phyloP scores from a whole-genome alignment of 2,113 vertebrate species.

The Corythornis madagascariensis region DNA sequence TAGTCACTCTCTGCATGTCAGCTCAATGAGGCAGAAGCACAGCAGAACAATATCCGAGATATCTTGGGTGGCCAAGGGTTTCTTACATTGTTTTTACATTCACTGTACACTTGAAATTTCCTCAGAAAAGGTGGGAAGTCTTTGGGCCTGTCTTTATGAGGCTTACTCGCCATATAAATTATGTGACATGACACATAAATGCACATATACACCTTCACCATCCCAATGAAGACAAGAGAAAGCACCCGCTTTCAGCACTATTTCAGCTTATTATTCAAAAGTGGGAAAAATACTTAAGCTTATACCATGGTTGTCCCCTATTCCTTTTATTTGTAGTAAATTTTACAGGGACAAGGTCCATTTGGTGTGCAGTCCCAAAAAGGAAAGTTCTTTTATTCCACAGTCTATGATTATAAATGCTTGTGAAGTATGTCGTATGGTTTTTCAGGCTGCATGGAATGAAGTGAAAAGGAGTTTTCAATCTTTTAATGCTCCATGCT shows the following conservation, averaged over 20 bases:
- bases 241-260: neutral
- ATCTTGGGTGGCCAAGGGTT: slow-evolving; percentile 40
- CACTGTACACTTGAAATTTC: neutral
- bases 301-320: neutral
- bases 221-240: neutral
- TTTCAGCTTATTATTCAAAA: neutral
- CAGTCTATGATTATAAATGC: slow-evolving; percentile 25
- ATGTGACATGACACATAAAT: neutral
- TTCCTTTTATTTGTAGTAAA: slow-evolving; percentile 22
- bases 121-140: neutral
- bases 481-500: slow-evolving; percentile 52
- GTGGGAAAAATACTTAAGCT: neutral
- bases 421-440: neutral
- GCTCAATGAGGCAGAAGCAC: neutral
- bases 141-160: neutral
- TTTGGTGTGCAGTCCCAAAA: neutral
- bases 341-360: slow-evolving; percentile 36
- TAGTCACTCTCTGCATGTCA: neutral
- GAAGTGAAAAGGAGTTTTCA: slow-evolving; percentile 55
- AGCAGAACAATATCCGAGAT: neutral
- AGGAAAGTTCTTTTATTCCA: slow-evolving; percentile 19
- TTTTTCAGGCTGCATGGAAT: slow-evolving; percentile 44
- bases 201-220: neutral
- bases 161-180: neutral
- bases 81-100: neutral